Evolutionary conservation across 2,888 invertebrate species (phyloP).

Genomic region (Synanthedon andrenaeformis): DNA sequence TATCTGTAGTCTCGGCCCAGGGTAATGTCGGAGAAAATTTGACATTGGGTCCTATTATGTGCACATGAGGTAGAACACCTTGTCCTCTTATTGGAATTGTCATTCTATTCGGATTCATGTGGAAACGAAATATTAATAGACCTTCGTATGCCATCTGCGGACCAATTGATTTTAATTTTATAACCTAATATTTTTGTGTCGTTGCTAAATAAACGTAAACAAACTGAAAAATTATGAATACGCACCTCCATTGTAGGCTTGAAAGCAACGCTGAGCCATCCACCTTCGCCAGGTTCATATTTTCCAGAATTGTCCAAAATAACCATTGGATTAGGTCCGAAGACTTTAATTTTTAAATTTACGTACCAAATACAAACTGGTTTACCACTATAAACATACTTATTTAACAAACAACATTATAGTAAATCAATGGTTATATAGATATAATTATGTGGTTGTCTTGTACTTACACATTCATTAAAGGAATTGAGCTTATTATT

Average conservation of each 20-base stretch:
- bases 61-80: conserved; percentile 66
- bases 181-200: neutral
- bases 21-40: conserved; percentile 74
- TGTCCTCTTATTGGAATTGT: conserved; percentile 60
- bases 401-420: neutral
- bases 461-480: conserved; percentile 69
- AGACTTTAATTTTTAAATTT: conserved; percentile 36
- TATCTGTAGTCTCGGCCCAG: conserved; percentile 69
- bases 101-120: conserved; percentile 61
- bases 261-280: conserved; percentile 67
- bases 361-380: conserved; percentile 70
- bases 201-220: neutral
- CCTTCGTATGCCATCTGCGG: conserved; percentile 52
- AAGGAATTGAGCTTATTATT: conserved; percentile 56
- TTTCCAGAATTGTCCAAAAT: conserved; percentile 52
- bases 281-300: conserved; percentile 59
- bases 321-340: conserved; percentile 37
- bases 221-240: neutral
- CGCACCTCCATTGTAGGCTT: conserved; percentile 62
- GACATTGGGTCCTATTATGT: conserved; percentile 59
- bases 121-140: conserved; percentile 49
- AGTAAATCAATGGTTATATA: neutral
- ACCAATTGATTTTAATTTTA: neutral
- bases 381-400: conserved; percentile 52
- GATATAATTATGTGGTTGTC: too few species aligned